Base-by-base conservation (phyloP, 2,797 vertebrate genomes). In the Acanthurus tractus region DNA sequence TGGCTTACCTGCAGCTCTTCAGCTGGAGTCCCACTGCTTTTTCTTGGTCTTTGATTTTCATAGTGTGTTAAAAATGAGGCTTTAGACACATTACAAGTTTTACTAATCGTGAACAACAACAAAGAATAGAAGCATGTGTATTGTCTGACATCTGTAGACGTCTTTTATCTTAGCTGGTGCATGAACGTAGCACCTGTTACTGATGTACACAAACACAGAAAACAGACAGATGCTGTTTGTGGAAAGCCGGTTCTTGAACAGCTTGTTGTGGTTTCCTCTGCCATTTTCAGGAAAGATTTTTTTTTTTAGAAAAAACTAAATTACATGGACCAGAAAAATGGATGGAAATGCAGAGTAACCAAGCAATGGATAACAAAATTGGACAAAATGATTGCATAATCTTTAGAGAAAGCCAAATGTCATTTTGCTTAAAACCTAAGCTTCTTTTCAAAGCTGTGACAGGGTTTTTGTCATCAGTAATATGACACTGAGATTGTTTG, bases 131-230 rank as follows among this genome's bases (percentile, higher is more conserved):
- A 0, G 1, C 8, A 3, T 11, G 7, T 15, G 29, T 20, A 45
- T 56, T 25, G 55, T 20, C 2, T 57, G 76, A 71, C 62, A 70
- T 50, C 76, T 61, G 68, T 22, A 59, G n/a, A 72, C 68, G 49
- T 42, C 49, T 83, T 79, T 78, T 59, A 77, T 83, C 69, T 63
- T 23, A 1, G 44, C 0, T 18, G 44, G 58, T 10, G 54, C 6
- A 14, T 15, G 36, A 10, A 15, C 3, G 0, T 1, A 58, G 57
- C 78, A 86, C 86, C 80, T 87, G 88, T 76, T 79, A 71, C 36
- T 29, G 58, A 8, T 49, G 40, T 46, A 22, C 48, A 63, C 54
- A 29, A 63, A 66, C 70, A 40, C 34, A 8, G 52, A 55, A 55
- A 64, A 42, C 15, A 56, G 46, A 67, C 79, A 73, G 82, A 77